Percentiles rank a stretch among this genome's conserved stretches.
Evolutionary conservation across 2,113 vertebrate species (phyloP).

Genomic region (Pedetes capensis): DNA sequence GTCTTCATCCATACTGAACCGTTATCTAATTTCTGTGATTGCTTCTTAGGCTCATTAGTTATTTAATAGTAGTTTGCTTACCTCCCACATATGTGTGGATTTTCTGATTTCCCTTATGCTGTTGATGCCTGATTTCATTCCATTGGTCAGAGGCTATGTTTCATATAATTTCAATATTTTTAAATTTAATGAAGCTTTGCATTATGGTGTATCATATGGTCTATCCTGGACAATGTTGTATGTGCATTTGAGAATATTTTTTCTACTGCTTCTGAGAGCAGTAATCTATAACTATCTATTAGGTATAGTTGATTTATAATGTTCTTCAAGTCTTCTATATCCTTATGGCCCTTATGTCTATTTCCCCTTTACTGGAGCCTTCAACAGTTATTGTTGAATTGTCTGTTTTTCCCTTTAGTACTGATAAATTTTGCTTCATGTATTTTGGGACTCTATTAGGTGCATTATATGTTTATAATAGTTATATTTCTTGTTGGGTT

Average conservation of each 20-base stretch:
- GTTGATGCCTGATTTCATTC: neutral
- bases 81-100: neutral
- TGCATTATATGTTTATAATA: neutral
- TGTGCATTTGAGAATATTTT: neutral
- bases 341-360: neutral
- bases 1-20: neutral
- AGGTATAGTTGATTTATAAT: too few species aligned
- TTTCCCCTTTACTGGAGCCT: neutral
- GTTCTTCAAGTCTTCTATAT: neutral
- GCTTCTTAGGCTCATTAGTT: neutral
- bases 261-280: neutral
- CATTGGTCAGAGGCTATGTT: neutral
- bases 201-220: too few species aligned
- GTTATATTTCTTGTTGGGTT: neutral
- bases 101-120: neutral
- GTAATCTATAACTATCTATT: neutral
- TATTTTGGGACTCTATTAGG: neutral
- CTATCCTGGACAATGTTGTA: too few species aligned
- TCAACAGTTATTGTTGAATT: neutral
- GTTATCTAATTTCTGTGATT: neutral
- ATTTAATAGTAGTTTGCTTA: neutral
- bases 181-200: too few species aligned
- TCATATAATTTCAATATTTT: too few species aligned
- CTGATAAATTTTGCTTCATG: neutral
- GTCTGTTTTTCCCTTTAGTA: neutral